These are phyloP conservation scores for Suillia variegata DNA, from an alignment of 2,888 invertebrate species.

Conservation along the genomic window DNA sequence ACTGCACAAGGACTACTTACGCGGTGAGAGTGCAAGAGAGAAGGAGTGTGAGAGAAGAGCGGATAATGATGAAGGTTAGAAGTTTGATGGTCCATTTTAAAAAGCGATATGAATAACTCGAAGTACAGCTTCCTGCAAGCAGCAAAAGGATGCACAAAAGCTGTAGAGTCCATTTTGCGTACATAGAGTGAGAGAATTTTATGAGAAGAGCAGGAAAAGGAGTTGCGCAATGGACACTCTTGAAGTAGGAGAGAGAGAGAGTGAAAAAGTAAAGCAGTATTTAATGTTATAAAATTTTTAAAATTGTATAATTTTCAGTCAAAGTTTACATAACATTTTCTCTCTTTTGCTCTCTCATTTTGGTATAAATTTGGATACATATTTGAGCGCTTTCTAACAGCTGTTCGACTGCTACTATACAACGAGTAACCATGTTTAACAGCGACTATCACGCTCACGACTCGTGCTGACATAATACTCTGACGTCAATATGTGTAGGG, in stretches of 20 bases:
- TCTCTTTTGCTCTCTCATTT: neutral
- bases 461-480: constrained; percentile 7
- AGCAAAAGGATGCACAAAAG: neutral
- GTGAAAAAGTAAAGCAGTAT: neutral
- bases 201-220: too few relatives aligned
- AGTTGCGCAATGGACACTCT: neutral
- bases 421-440: too few relatives aligned
- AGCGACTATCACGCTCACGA: neutral
- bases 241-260: neutral
- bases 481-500: constrained; percentile 5
- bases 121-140: neutral
- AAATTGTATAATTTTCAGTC: neutral
- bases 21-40: neutral
- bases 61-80: too few relatives aligned
- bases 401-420: too few relatives aligned
- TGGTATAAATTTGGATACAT: neutral
- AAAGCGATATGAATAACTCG: too few relatives aligned
- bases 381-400: too few relatives aligned
- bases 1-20: neutral
- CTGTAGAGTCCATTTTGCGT: too few relatives aligned
- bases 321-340: neutral
- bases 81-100: too few relatives aligned
- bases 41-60: too few relatives aligned
- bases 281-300: neutral
- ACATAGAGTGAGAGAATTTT: too few relatives aligned